These are phyloP conservation scores for Naja naja DNA, from an alignment of 2,113 vertebrate genomes.

Conservation along the genomic window DNA sequence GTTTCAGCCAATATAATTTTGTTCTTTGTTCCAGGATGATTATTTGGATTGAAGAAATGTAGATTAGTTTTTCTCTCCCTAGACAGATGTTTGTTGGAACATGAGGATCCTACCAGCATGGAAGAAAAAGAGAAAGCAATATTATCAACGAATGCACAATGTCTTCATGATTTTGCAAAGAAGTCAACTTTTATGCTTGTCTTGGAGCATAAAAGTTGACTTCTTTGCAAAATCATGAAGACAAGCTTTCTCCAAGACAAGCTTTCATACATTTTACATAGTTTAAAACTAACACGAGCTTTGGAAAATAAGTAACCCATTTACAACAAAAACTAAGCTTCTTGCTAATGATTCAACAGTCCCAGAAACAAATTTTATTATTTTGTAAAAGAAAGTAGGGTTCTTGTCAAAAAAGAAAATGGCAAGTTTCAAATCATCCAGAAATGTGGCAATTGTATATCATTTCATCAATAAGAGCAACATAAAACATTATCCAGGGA, in stretches of 20 bases:
- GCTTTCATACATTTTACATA: neutral
- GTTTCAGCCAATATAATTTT: constrained; percentile 60
- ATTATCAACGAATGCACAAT: neutral
- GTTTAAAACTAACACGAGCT: neutral
- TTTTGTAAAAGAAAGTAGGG: neutral
- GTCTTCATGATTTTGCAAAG: neutral
- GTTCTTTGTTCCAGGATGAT: constrained; percentile 45
- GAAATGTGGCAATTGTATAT: neutral
- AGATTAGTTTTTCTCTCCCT: constrained; percentile 46
- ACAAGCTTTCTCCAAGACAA: no score
- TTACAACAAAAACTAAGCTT: neutral
- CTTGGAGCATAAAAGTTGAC: neutral
- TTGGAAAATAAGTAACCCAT: neutral
- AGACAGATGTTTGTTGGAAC: constrained; percentile 24
- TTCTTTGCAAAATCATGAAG: no score
- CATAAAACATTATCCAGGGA: neutral
- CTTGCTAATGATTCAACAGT: neutral
- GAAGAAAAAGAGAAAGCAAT: neutral
- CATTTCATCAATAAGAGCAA: neutral
- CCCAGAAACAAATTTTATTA: neutral
- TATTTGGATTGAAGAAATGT: constrained; percentile 49
- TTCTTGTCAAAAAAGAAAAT: neutral
- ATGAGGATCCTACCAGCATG: neutral
- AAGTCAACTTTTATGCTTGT: neutral
- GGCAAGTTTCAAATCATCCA: neutral